phyloP scores from a whole-genome alignment of 2,888 invertebrate species.

The Cactoblastis cactorum region DNA sequence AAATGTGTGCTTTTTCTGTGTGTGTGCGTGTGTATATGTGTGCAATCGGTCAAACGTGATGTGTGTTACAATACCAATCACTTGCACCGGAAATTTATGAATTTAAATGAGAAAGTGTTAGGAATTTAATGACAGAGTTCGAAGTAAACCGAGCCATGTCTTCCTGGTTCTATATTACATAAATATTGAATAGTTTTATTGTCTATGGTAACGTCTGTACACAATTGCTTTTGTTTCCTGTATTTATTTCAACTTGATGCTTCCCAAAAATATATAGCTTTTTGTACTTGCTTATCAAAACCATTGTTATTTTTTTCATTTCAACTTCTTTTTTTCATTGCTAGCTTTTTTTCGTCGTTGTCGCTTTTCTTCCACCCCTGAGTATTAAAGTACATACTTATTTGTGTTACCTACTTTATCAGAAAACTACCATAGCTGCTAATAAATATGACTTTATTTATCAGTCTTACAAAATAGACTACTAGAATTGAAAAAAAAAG shows the following conservation, averaged over 20 bases:
- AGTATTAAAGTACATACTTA: no score
- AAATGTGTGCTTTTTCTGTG: constrained; percentile 43
- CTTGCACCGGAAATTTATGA: constrained; percentile 78
- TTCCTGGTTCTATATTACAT: constrained; percentile 59
- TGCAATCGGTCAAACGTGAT: constrained; percentile 71
- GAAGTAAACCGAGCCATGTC: constrained; percentile 48
- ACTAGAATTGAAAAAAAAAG: no score
- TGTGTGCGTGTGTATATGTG: constrained; percentile 46
- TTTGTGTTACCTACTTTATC: no score
- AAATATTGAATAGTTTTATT: constrained; percentile 61
- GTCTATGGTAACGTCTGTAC: constrained; percentile 39
- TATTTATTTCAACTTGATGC: constrained; percentile 24
- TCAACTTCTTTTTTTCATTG: no score
- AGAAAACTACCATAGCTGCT: no score
- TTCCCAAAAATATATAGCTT: constrained; percentile 12
- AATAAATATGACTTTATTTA: no score
- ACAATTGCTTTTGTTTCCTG: constrained; percentile 30
- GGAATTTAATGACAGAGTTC: constrained; percentile 73
- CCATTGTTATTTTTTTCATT: constrained; percentile 16
- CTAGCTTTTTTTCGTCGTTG: no score
- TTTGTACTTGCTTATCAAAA: constrained; percentile 33
- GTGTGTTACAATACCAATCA: constrained; percentile 53
- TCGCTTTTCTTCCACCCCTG: no score
- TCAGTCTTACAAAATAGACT: no score
- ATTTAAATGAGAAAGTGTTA: constrained; percentile 78